Evolutionary conservation across 1,140 invertebrate genomes (phyloP), one percentile per base, ranked within the genome.

Genomic region (Arctopsyche grandis): DNA sequence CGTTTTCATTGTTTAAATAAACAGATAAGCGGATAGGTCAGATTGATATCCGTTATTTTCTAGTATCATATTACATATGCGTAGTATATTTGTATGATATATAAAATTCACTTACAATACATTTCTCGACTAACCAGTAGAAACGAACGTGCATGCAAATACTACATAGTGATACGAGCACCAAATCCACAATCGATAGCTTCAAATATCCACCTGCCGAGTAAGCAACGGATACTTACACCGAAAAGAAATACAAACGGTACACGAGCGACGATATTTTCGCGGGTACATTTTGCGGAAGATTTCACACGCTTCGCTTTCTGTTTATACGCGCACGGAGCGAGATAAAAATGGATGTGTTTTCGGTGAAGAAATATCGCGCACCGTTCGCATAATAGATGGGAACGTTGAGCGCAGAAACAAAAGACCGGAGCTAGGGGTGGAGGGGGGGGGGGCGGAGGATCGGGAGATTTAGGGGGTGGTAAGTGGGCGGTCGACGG

Each of bases 281-380:
- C 48, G 10, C 10, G 48, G 16, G 16, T 52, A 52, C 1, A 16
- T 52, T 14, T 52, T 14, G 48, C 48, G 48, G 16, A 52, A 52
- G 48, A 52, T 52, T 52, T 52, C 10, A 52, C 48, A 12, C 48
- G 29, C 29, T 38, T 7, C 29, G 29, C 29, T 38, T 38, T 38
- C 29, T 38, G 29, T 38, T 38, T 38, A 38, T 38, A 38, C 29
- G 48, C 48, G 48, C 29, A 38, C 7, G 29, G 29, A 52, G 16
- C 48, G 48, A 52, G 29, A 52, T 52, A 52, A 66, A 66, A 66
- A 66, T 66, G 19, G 63, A 66, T 66, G 63, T 24, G 22, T 26
- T 26, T 26, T 26, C 63, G 24, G 21, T 29, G 21, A 22, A 66
- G 63, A 66, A 66, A 66, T 66, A 66, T 66, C 63, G 48, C 48